Percentiles rank a stretch among this genome's conserved stretches.
phyloP scores from a whole-genome alignment of 2,113 vertebrate genomes.

The Taxidea taxus region DNA sequence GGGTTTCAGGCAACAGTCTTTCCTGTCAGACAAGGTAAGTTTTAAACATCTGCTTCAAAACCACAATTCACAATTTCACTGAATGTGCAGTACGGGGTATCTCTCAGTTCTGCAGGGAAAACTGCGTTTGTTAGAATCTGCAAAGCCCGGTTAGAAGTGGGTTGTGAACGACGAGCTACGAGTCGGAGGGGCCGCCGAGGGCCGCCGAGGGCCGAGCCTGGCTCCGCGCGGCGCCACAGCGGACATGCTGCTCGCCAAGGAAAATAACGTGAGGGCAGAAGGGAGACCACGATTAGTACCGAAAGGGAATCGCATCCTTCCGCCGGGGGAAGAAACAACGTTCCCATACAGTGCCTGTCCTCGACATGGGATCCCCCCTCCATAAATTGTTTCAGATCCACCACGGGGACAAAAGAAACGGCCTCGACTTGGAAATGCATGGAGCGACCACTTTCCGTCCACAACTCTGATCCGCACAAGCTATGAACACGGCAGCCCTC shows the following conservation, averaged over 20 bases:
- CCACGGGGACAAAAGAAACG: not conserved
- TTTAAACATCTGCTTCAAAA: constrained; percentile 46
- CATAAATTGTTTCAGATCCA: not conserved
- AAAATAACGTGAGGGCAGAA: not conserved
- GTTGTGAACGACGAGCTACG: not conserved
- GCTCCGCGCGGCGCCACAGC: not conserved
- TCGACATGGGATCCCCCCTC: not conserved
- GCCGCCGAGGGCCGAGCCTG: no score
- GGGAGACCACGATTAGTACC: constrained; percentile 28
- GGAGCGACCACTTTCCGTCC: not conserved
- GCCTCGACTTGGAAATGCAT: not conserved
- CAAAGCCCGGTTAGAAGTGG: constrained; percentile 18
- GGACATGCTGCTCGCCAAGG: not conserved
- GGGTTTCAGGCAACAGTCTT: not conserved
- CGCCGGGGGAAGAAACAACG: not conserved
- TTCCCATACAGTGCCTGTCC: not conserved
- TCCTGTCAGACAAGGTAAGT: constrained; percentile 46
- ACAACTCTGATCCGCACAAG: not conserved
- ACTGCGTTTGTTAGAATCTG: not conserved
- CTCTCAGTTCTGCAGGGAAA: constrained; percentile 54
- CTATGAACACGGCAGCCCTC: not conserved
- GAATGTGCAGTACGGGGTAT: constrained; percentile 38
- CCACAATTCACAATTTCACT: constrained; percentile 25
- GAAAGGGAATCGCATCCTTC: not conserved
- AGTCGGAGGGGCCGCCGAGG: no score